A percentile compares a stretch with the other conserved stretches of the same genome.
These are phyloP conservation scores for Aromia moschata DNA, from an alignment of 2,888 invertebrate genomes.

Conservation along the genomic window DNA sequence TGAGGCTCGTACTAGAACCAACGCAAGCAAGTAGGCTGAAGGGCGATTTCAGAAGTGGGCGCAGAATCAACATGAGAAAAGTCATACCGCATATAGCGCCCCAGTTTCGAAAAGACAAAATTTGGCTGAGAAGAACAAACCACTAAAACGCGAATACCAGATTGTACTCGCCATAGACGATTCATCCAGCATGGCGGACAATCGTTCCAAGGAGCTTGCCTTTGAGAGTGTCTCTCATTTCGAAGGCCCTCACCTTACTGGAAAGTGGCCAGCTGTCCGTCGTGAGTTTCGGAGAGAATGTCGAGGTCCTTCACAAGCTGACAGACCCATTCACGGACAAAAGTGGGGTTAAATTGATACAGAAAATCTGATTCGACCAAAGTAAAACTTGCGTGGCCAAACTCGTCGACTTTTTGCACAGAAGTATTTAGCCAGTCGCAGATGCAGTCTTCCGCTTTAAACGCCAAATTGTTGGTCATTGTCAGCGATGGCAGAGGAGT, in stretches of 20 bases:
- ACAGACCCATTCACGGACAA: constrained; percentile 87
- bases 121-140: constrained; percentile 96
- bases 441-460: constrained; percentile 65
- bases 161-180: constrained; percentile 97
- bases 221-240: constrained; percentile 96
- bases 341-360: constrained; percentile 83
- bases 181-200: constrained; percentile 90
- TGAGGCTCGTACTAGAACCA: constrained; percentile 94
- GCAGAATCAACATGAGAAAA: constrained; percentile 97
- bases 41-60: constrained; percentile 97
- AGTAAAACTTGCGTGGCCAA: constrained; percentile 88
- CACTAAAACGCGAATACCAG: constrained; percentile 95
- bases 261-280: constrained; percentile 95
- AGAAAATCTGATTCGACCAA: constrained; percentile 87
- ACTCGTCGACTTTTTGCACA: constrained; percentile 80
- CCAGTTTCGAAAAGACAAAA: constrained; percentile 98
- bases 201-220: constrained; percentile 88
- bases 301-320: constrained; percentile 87
- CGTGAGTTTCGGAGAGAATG: constrained; percentile 88
- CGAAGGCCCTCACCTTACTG: constrained; percentile 86
- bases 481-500: constrained; percentile 96
- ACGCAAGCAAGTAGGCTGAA: constrained; percentile 90
- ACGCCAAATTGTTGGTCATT: constrained; percentile 88
- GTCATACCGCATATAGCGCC: constrained; percentile 99
- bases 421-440: constrained; percentile 69